A percentile compares a stretch with the other conserved stretches of the same genome.
Conservation (phyloP, 92 coral and sea anemone species). For the Plumapathes pennacea region DNA sequence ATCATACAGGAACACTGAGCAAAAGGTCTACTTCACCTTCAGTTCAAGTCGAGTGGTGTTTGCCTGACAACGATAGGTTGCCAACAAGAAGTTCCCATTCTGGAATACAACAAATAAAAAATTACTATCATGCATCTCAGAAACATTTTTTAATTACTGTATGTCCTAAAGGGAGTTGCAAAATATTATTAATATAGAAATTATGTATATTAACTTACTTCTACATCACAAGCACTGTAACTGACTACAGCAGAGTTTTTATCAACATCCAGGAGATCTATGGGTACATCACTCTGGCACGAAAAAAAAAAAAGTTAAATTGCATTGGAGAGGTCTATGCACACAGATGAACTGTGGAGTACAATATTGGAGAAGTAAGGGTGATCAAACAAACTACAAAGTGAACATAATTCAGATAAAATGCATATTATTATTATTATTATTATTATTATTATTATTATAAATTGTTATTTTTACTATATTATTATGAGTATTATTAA, state of each 20-base stretch:
- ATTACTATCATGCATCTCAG: too few relatives aligned
- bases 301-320: neutral
- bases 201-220: constrained; percentile 55
- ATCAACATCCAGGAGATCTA: constrained; percentile 96
- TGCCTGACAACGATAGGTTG: constrained; percentile 97
- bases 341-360: too few relatives aligned
- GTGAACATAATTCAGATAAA: too few relatives aligned
- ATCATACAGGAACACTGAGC: neutral
- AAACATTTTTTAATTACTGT: neutral
- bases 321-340: too few relatives aligned
- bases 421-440: too few relatives aligned
- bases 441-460: too few relatives aligned
- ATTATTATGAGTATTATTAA: too few relatives aligned
- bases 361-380: too few relatives aligned
- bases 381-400: too few relatives aligned
- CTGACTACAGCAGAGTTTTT: constrained; percentile 99
- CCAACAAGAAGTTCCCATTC: constrained; percentile 95
- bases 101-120: constrained; percentile 8
- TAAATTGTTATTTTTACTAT: too few relatives aligned
- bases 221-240: constrained; percentile 97
- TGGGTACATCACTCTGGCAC: constrained; percentile 92
- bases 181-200: neutral
- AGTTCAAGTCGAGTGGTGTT: constrained; percentile 96
- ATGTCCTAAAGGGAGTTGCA: neutral
- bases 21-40: constrained; percentile 45